Percentiles rank a stretch among this genome's conserved stretches.
Evolutionary conservation across 1,140 invertebrate genomes (phyloP).

Genomic region (Drosophila ambigua): DNA sequence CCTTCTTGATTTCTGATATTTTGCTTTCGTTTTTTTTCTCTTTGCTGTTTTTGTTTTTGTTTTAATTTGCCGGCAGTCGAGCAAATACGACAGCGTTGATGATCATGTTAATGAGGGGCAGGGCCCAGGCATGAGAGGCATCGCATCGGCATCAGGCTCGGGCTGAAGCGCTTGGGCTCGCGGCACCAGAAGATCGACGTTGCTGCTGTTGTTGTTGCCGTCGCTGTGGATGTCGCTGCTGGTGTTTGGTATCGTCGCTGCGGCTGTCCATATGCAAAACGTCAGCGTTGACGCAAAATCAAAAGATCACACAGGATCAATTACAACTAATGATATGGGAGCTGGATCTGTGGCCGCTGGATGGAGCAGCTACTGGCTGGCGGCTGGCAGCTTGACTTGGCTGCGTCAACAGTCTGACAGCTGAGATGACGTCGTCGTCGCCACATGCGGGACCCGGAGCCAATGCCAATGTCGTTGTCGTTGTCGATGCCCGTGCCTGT

Average conservation of each 20-base stretch:
- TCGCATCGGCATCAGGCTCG: neutral
- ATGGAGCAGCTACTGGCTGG: constrained; percentile 10
- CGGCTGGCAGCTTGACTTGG: constrained; percentile 53
- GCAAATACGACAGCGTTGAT: constrained; percentile 82
- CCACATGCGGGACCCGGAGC: constrained; percentile 67
- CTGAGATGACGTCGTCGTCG: constrained; percentile 48
- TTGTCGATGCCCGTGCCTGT: too few species aligned
- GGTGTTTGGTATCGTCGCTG: constrained; percentile 46
- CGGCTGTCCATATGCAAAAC: constrained; percentile 53
- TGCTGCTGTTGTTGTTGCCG: constrained; percentile 25
- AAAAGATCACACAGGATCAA: constrained; percentile 82
- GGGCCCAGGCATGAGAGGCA: constrained; percentile 25
- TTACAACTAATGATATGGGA: constrained; percentile 81
- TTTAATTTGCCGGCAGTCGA: constrained; percentile 72
- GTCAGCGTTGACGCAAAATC: constrained; percentile 79
- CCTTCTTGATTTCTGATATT: constrained; percentile 10
- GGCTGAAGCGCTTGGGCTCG: neutral
- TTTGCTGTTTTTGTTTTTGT: constrained; percentile 26
- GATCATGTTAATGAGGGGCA: constrained; percentile 81
- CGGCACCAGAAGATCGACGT: constrained; percentile 13
- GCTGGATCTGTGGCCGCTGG: constrained; percentile 5
- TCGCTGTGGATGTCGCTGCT: constrained; percentile 44
- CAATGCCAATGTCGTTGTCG: neutral
- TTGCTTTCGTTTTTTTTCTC: constrained; percentile 11
- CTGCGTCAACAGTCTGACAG: constrained; percentile 46